Evolutionary conservation across 2,113 vertebrate genomes (phyloP).

Genomic region (Euleptes europaea): DNA sequence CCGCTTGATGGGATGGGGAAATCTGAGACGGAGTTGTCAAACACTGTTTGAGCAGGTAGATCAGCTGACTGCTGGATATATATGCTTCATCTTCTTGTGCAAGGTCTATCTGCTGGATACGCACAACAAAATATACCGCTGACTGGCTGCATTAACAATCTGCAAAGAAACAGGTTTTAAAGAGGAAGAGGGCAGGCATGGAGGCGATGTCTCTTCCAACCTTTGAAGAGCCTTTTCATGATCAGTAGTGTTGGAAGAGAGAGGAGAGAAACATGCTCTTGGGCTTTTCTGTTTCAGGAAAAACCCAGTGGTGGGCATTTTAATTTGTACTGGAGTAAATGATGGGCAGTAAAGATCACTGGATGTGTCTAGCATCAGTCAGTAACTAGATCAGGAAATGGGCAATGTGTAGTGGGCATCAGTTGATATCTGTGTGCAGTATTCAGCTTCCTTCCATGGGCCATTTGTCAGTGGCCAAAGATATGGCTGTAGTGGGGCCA

Average conservation of each 20-base stretch:
- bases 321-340: neutral
- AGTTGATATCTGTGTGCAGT: neutral
- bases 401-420: neutral
- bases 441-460: neutral
- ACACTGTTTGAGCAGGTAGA: fast-evolving
- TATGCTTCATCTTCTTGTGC: neutral
- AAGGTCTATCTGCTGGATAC: neutral
- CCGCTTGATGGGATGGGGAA: neutral
- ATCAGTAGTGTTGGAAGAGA: neutral
- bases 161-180: neutral
- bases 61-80: neutral
- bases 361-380: neutral
- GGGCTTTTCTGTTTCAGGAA: neutral
- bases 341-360: neutral
- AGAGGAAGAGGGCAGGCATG: neutral
- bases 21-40: neutral
- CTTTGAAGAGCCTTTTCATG: neutral
- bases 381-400: neutral
- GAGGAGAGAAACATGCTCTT: neutral
- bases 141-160: neutral
- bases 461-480: too few species aligned
- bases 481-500: neutral
- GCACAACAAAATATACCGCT: neutral
- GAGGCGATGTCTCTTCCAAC: neutral
- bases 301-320: neutral